phyloP scores from a whole-genome alignment of 2,888 invertebrate genomes.

The Tridacna crocea region DNA sequence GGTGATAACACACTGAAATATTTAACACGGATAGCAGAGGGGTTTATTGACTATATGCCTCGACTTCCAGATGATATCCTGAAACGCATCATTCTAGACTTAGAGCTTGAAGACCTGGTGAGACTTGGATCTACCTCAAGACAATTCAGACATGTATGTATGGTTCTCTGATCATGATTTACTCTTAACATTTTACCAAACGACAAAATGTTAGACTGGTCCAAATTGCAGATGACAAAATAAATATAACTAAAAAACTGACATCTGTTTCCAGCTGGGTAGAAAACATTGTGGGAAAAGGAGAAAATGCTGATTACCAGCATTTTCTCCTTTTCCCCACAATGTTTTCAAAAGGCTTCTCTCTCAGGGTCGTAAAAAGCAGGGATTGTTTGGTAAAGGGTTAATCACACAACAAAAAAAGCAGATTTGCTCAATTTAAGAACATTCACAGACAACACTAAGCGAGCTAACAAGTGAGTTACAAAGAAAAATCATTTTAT shows the following conservation, averaged over 20 bases:
- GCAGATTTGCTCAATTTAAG: too few relatives aligned
- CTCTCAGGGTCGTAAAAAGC: neutral
- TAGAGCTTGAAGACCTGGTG: constrained; percentile 82
- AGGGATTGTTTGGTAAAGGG: neutral
- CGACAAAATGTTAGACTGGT: neutral
- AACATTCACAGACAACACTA: too few relatives aligned
- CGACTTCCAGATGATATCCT: constrained; percentile 75
- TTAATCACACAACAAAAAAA: too few relatives aligned
- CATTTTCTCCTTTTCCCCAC: neutral
- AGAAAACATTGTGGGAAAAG: constrained; percentile 15
- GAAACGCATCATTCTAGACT: constrained; percentile 71
- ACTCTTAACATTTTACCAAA: neutral
- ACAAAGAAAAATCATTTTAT: too few relatives aligned
- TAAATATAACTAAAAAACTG: too few relatives aligned
- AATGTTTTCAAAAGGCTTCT: too few relatives aligned
- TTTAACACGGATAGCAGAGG: constrained; percentile 71
- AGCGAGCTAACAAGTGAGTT: too few relatives aligned
- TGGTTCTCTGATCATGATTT: neutral
- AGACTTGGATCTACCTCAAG: constrained; percentile 74
- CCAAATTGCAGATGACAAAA: too few relatives aligned
- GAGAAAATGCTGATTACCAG: constrained; percentile 5
- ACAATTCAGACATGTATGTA: constrained; percentile 76
- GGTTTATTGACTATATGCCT: constrained; percentile 79
- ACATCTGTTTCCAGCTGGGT: too few relatives aligned
- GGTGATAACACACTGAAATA: constrained; percentile 76